A percentile compares a stretch with the other conserved stretches of the same genome.
phyloP scores from a whole-genome alignment of 2,113 vertebrate species.

The Varanus komodoensis region DNA sequence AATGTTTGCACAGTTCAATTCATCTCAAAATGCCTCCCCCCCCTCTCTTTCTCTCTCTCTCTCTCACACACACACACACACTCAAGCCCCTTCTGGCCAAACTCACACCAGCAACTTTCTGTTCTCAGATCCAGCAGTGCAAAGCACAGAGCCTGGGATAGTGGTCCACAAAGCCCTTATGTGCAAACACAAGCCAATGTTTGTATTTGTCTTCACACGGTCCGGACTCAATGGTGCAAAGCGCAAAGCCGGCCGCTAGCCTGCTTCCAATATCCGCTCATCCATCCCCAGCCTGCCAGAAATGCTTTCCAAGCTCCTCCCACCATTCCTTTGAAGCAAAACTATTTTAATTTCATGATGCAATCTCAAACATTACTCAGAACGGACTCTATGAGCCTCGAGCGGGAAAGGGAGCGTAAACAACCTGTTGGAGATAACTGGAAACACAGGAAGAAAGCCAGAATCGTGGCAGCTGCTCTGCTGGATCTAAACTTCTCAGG shows the following conservation, averaged over 20 bases:
- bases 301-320: constrained; percentile 61
- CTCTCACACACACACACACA: neutral
- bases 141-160: constrained; percentile 57
- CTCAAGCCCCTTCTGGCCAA: neutral
- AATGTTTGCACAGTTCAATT: constrained; percentile 71
- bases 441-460: constrained; percentile 47
- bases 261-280: constrained; percentile 79
- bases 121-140: constrained; percentile 61
- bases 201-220: constrained; percentile 63
- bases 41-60: constrained; percentile 6
- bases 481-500: constrained; percentile 34
- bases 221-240: constrained; percentile 67
- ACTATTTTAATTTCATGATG: constrained; percentile 82
- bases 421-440: constrained; percentile 55
- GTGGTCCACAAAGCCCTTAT: constrained; percentile 58
- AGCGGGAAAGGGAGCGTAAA: constrained; percentile 56
- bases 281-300: constrained; percentile 75
- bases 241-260: constrained; percentile 64
- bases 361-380: constrained; percentile 87
- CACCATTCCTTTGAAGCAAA: constrained; percentile 82
- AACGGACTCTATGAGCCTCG: constrained; percentile 71
- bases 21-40: constrained; percentile 68
- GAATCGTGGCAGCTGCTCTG: constrained; percentile 49
- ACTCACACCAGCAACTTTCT: constrained; percentile 23
- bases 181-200: constrained; percentile 62